Evolutionary conservation across 2,888 invertebrate genomes (phyloP).

Genomic region (Meteorus colon): DNA sequence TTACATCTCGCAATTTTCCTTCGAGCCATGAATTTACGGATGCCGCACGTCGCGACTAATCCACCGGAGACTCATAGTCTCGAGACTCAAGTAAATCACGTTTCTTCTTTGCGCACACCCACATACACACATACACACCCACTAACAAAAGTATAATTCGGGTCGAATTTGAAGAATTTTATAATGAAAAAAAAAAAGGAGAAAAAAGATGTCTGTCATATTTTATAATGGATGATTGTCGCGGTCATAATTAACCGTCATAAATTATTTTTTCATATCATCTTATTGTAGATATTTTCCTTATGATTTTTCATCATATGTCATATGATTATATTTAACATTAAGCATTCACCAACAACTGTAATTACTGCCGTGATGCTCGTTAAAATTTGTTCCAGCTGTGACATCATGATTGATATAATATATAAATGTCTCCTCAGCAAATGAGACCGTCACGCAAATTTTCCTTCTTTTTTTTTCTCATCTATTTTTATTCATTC

Average conservation of each 20-base stretch:
- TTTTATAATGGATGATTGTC: constrained; percentile 17
- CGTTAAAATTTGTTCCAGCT: constrained; percentile 16
- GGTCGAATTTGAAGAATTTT: constrained; percentile 25
- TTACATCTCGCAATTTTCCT: constrained; percentile 40
- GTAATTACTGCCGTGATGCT: background rate
- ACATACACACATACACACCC: background rate
- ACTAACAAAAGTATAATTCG: constrained; percentile 38
- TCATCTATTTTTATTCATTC: background rate
- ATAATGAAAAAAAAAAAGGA: background rate
- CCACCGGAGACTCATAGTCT: constrained; percentile 49
- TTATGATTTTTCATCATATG: background rate
- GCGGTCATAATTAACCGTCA: constrained; percentile 17
- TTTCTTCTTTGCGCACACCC: background rate
- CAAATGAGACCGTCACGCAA: constrained; percentile 6
- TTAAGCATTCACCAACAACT: constrained; percentile 2
- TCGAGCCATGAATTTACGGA: constrained; percentile 43
- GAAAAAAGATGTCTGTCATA: constrained; percentile 2
- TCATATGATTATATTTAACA: background rate
- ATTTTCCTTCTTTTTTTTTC: background rate
- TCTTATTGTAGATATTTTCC: background rate
- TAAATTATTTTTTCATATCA: background rate
- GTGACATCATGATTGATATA: constrained; percentile 20
- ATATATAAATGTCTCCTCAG: constrained; percentile 26
- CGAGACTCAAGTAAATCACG: constrained; percentile 38
- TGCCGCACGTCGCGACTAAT: constrained; percentile 45